Evolutionary conservation across 2,797 vertebrate species (phyloP).

Genomic region (Melanotaenia maccullochi): DNA sequence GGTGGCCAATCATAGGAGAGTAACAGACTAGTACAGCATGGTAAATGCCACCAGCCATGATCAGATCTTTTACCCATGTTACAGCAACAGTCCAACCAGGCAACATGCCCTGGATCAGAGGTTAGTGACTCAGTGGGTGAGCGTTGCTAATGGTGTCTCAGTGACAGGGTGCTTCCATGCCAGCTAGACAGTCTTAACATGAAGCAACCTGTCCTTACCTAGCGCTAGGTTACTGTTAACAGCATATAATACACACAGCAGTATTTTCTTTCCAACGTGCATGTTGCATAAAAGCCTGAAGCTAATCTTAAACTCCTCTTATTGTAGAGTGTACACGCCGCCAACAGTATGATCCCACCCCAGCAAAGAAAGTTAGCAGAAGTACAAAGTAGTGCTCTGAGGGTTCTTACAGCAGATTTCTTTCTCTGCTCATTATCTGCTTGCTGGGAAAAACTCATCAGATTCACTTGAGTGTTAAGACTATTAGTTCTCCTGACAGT

Average conservation of each 20-base stretch:
- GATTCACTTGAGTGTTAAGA: conserved; percentile 81
- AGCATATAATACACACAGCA: conserved; percentile 18
- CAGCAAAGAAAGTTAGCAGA: conserved; percentile 48
- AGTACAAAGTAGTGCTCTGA: conserved; percentile 42
- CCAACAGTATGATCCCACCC: conserved; percentile 12
- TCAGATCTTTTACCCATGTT: conserved; percentile 51
- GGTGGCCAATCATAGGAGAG: no score
- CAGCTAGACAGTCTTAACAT: neutral
- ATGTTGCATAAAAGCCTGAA: conserved; percentile 16
- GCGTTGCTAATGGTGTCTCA: neutral
- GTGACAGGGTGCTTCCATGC: conserved; percentile 3
- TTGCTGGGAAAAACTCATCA: conserved; percentile 77
- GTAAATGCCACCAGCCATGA: conserved; percentile 32
- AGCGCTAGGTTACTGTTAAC: conserved; percentile 21
- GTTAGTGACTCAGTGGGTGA: conserved; percentile 7
- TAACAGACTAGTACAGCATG: no score
- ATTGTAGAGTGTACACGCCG: neutral
- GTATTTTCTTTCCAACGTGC: conserved; percentile 6
- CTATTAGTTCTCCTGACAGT: conserved; percentile 79
- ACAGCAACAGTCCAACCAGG: neutral
- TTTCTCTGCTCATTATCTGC: conserved; percentile 76
- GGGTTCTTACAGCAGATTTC: conserved; percentile 67
- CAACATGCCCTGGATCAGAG: conserved; percentile 14
- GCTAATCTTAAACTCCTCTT: conserved; percentile 1
- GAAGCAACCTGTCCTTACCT: no score